Percentiles rank a stretch among this genome's conserved stretches.
These are phyloP conservation scores for Phoronis australis DNA, from an alignment of 2,888 invertebrate genomes.

Conservation along the genomic window DNA sequence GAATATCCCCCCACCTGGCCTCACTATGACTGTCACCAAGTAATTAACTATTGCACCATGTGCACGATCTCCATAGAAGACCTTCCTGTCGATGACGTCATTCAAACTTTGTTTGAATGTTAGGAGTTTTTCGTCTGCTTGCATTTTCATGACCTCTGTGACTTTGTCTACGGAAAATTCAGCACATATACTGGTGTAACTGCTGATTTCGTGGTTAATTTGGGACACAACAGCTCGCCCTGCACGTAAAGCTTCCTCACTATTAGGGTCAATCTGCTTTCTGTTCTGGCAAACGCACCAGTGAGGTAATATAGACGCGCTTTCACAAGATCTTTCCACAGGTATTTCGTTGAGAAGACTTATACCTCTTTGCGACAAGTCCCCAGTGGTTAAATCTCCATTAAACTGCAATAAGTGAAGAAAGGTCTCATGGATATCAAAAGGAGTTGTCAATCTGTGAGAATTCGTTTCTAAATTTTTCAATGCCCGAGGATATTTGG, in stretches of 20 bases:
- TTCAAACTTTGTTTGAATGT: conserved; percentile 45
- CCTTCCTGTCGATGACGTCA: conserved; percentile 25
- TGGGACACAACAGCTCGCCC: conserved; percentile 61
- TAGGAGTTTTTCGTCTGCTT: conserved; percentile 23
- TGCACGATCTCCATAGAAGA: conserved; percentile 17
- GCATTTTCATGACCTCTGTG: conserved; percentile 62
- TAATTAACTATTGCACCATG: conserved; percentile 44
- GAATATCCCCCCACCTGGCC: conserved; percentile 69
- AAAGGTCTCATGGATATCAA: conserved; percentile 77
- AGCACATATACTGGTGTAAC: conserved; percentile 19
- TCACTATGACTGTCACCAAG: conserved; percentile 62
- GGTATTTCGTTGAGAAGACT: conserved; percentile 76
- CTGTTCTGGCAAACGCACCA: conserved; percentile 83
- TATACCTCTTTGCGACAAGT: conserved; percentile 19
- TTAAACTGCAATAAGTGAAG: conserved; percentile 58
- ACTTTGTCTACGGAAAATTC: conserved; percentile 62
- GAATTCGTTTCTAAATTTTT: conserved; percentile 65
- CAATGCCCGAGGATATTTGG: conserved; percentile 61
- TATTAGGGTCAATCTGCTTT: conserved; percentile 58
- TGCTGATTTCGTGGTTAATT: conserved; percentile 63
- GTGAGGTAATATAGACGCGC: conserved; percentile 73
- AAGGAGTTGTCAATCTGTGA: conserved; percentile 70
- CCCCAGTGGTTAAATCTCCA: conserved; percentile 7
- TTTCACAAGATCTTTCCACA: conserved; percentile 66
- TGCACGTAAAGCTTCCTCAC: conserved; percentile 59